Conservation (phyloP, 2,888 invertebrate genomes). For the Cecidostiba fungosa region DNA sequence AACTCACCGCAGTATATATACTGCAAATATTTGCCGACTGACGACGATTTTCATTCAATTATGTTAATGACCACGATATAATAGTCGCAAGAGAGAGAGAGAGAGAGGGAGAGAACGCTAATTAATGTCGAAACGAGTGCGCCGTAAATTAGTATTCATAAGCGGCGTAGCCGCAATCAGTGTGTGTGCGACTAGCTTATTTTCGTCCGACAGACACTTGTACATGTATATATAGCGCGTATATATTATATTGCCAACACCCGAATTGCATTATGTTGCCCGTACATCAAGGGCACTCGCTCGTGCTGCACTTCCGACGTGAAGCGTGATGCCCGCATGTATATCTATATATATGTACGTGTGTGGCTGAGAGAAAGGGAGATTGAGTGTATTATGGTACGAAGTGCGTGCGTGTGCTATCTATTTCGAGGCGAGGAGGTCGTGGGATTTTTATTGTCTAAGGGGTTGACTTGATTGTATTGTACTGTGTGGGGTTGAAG, state of each 20-base stretch:
- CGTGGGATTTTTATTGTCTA: not conserved
- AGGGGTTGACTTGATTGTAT: not conserved
- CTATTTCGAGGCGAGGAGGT: not conserved
- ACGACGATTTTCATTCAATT: slow-evolving; percentile 11
- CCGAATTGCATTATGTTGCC: slow-evolving; percentile 56
- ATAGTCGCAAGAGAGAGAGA: not conserved
- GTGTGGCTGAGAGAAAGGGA: not conserved
- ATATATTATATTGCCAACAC: slow-evolving; percentile 56
- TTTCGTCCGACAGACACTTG: slow-evolving; percentile 45
- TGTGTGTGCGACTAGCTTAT: slow-evolving; percentile 49
- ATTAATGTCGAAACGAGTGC: slow-evolving; percentile 51
- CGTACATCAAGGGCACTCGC: slow-evolving; percentile 55
- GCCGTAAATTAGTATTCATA: slow-evolving; percentile 56
- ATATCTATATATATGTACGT: not conserved
- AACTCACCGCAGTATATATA: not conserved
- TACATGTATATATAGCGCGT: slow-evolving; percentile 17
- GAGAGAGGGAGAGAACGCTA: slow-evolving; percentile 13
- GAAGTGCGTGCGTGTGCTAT: not conserved
- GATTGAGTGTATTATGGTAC: not conserved
- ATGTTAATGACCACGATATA: slow-evolving; percentile 20
- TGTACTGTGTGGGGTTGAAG: not conserved
- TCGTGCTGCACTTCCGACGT: slow-evolving; percentile 26
- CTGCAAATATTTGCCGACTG: not conserved
- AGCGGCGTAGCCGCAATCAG: slow-evolving; percentile 41
- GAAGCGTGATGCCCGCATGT: not conserved